Percentiles rank a stretch among this genome's conserved stretches.
Evolutionary conservation across 2,888 invertebrate species (phyloP).

Genomic region (Troglohyphantes excavatus): DNA sequence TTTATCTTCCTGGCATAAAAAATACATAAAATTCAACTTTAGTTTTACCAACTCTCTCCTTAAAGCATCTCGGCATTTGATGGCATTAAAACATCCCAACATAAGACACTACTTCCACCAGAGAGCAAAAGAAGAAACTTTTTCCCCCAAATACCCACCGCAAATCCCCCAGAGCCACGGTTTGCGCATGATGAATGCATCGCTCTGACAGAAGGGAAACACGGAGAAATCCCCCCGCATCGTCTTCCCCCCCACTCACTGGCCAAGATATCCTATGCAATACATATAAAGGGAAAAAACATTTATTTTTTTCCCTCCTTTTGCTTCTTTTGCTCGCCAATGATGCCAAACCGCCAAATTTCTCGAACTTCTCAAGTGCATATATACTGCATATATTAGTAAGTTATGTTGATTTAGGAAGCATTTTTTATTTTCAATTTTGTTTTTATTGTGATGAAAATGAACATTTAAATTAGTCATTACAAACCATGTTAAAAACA

Average conservation of each 20-base stretch:
- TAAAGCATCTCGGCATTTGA: not conserved
- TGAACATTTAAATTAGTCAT: no score
- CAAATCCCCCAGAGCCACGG: not conserved
- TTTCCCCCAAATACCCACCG: not conserved
- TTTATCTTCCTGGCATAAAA: no score
- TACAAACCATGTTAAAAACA: no score
- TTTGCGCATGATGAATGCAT: conserved; percentile 5
- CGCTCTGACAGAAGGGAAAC: conserved; percentile 3
- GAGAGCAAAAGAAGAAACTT: not conserved
- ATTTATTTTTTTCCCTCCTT: not conserved
- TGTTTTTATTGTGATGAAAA: no score
- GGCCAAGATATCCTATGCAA: not conserved
- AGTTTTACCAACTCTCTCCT: not conserved
- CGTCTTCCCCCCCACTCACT: no score
- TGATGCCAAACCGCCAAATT: no score
- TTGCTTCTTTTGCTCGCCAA: no score
- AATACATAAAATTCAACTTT: no score
- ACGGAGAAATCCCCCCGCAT: not conserved
- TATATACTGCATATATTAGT: no score
- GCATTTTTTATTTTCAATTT: no score
- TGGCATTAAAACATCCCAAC: not conserved
- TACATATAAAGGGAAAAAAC: not conserved
- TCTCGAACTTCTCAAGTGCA: no score
- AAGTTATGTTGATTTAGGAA: no score
- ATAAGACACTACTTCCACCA: not conserved